Evolutionary conservation across 1,140 invertebrate genomes (phyloP).

Genomic region (Dendroctonus ponderosae): DNA sequence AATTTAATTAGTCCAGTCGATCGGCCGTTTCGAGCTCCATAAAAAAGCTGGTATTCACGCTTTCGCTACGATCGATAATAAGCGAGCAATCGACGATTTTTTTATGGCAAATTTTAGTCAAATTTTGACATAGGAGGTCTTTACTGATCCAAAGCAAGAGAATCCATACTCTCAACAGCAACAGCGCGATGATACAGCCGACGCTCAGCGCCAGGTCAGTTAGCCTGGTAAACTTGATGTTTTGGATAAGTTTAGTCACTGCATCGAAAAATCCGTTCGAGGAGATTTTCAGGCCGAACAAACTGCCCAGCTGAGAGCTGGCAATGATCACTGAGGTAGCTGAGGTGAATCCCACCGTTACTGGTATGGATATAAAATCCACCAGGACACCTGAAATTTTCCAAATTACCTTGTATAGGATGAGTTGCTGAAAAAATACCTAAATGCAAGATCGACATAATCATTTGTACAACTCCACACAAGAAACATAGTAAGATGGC

Average conservation of each 20-base stretch:
- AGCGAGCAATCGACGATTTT: no score
- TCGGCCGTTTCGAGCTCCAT: no score
- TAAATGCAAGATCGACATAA: slow-evolving; percentile 81
- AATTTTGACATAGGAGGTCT: no score
- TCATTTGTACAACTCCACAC: slow-evolving; percentile 75
- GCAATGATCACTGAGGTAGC: slow-evolving; percentile 92
- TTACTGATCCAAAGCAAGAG: no score
- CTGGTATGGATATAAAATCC: slow-evolving; percentile 91
- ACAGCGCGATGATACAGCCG: slow-evolving; percentile 65
- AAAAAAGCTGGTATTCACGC: no score
- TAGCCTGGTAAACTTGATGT: slow-evolving; percentile 62
- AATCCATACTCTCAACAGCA: slow-evolving; percentile 63
- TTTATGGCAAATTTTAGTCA: no score
- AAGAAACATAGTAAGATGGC: slow-evolving; percentile 83
- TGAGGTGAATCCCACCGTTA: slow-evolving; percentile 91
- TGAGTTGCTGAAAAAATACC: slow-evolving; percentile 51
- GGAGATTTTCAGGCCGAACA: slow-evolving; percentile 75
- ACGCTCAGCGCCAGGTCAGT: slow-evolving; percentile 71
- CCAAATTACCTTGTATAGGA: neutral
- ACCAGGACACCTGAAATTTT: slow-evolving; percentile 77
- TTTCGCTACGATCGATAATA: no score
- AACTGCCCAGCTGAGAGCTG: slow-evolving; percentile 80
- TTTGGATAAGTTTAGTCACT: slow-evolving; percentile 60
- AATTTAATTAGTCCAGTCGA: no score
- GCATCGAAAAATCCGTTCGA: slow-evolving; percentile 72